Evolutionary conservation across 2,888 invertebrate genomes (phyloP).

Genomic region (Tupiocoris notatus): DNA sequence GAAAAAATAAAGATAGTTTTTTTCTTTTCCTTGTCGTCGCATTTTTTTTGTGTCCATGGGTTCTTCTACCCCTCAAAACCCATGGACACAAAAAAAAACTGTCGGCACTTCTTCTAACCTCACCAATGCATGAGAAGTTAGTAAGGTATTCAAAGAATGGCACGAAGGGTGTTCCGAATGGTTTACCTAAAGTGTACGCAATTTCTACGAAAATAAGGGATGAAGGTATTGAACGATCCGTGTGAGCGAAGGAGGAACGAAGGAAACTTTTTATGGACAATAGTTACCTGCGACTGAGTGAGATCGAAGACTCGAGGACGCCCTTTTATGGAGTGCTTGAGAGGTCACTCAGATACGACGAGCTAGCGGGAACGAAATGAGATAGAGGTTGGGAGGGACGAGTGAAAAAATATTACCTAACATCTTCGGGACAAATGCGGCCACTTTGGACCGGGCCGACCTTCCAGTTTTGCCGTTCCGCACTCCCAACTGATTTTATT

Average conservation of each 20-base stretch:
- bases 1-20: too few relatives aligned
- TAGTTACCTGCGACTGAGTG: neutral
- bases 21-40: too few relatives aligned
- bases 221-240: too few relatives aligned
- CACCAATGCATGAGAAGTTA: too few relatives aligned
- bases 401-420: conserved; percentile 21
- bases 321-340: neutral
- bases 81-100: too few relatives aligned
- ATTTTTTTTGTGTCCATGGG: too few relatives aligned
- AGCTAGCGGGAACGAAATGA: neutral
- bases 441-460: conserved; percentile 14
- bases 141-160: too few relatives aligned
- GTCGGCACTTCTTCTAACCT: too few relatives aligned
- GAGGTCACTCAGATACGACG: neutral
- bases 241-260: neutral
- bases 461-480: conserved; percentile 7
- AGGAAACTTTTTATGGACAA: neutral
- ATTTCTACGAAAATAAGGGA: too few relatives aligned
- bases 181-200: too few relatives aligned
- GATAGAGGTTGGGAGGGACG: conserved; percentile 4
- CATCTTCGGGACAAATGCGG: conserved; percentile 27
- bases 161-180: too few relatives aligned
- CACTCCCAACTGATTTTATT: neutral
- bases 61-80: too few relatives aligned
- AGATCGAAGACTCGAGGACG: neutral